Evolutionary conservation across 1,140 invertebrate species (phyloP), one percentile per base, ranked within the genome.

Genomic region (Drosophila parvula): DNA sequence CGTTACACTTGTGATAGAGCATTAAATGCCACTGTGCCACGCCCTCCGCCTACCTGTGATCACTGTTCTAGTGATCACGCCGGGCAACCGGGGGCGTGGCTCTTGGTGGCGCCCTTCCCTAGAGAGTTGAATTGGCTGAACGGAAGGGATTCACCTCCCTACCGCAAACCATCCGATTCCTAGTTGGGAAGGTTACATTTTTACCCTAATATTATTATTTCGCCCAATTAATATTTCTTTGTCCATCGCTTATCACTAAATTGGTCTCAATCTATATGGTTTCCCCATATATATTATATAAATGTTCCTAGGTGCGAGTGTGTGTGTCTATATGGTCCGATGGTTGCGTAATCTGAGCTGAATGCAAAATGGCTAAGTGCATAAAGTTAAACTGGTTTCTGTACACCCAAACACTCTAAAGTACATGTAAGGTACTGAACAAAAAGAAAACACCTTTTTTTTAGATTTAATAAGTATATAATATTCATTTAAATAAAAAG

Each of bases 1-100:
- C 90, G 90, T 91, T 91, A 91, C 90, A 91, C 90, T 91, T 90
- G 90, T 91, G 90, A 91, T 90, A 91, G 74, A 91, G 63, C n/a
- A 91, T 60, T 77, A 79, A 59, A 64, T 71, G 79, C 83, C 59
- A 28, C 53, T 89, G 83, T 78, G 68, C 48, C 73, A 77, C 73
- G 64, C 84, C 83, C 71, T 62, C 65, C 65, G 83, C 71, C 32
- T 64, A 88, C 61, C 48, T 88, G 84, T 77, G 77, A 45, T 32
- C 73, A 90, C 90, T 91, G 86, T 91, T 91, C 90, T 91, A 90
- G 90, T 89, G 83, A 43, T 38, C 61, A 43, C 63, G 58, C 81
- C 65, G 63, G 68, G 67, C 71, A 88, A 83, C 48, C 76, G 68
- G 81, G 78, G 78, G 83, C 51, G 74, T 56, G 64, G 53, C 67